A percentile compares a stretch with the other conserved stretches of the same genome.
Evolutionary conservation across 2,888 invertebrate genomes (phyloP).

Genomic region (Cabera pusaria): DNA sequence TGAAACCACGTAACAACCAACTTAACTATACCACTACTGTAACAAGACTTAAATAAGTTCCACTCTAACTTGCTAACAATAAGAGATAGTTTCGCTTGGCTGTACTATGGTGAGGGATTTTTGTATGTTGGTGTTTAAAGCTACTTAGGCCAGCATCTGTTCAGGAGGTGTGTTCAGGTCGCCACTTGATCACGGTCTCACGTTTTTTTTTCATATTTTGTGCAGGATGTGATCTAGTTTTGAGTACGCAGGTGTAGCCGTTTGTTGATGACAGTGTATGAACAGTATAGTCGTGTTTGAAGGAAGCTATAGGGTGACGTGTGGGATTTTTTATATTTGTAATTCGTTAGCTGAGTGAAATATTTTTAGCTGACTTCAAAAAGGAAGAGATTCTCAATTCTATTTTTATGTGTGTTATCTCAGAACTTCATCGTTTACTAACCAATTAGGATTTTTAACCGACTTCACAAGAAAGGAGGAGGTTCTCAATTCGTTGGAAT

Average conservation of each 20-base stretch:
- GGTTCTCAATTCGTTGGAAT: too few species aligned
- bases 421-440: too few species aligned
- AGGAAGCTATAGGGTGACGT: too few species aligned
- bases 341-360: too few species aligned
- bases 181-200: conserved; percentile 30
- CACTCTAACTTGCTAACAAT: neutral
- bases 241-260: conserved; percentile 33
- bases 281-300: too few species aligned
- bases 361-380: too few species aligned
- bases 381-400: too few species aligned
- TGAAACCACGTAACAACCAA: conserved; percentile 21
- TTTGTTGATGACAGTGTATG: conserved; percentile 12
- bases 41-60: neutral
- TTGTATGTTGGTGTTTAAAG: neutral
- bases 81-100: conserved; percentile 14
- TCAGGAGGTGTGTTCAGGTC: conserved; percentile 23
- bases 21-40: neutral
- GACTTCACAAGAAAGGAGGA: too few species aligned
- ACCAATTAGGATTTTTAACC: too few species aligned
- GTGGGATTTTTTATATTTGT: too few species aligned
- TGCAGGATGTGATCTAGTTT: conserved; percentile 33
- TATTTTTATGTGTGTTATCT: too few species aligned
- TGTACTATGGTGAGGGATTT: too few species aligned
- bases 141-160: conserved; percentile 5
- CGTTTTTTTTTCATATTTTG: conserved; percentile 27